Conservation (phyloP, 35 echinoderm and acorn worm species). For the Eucidaris tribuloides region DNA sequence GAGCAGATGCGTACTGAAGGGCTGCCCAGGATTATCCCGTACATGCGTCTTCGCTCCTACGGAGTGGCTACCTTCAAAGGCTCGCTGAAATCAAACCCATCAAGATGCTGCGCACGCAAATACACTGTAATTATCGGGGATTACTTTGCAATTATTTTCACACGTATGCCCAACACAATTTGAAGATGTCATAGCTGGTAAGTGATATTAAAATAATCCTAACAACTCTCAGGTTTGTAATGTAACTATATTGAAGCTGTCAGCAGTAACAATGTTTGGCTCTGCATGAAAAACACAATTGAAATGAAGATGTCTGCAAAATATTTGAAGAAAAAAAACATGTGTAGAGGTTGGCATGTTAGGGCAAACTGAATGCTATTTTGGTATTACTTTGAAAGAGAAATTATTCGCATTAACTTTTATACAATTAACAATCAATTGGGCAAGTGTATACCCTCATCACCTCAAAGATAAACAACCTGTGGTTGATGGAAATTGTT, state of each 20-base stretch:
- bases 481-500: no score
- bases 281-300: neutral
- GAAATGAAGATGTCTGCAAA: neutral
- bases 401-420: no score
- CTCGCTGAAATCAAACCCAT: constrained; percentile 64
- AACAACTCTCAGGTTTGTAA: neutral
- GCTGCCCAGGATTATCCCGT: constrained; percentile 49
- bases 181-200: neutral
- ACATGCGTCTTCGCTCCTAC: constrained; percentile 65
- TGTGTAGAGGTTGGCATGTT: no score
- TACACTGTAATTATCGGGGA: constrained; percentile 61
- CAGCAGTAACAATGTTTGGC: neutral
- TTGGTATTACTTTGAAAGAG: no score
- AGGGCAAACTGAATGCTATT: no score
- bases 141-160: neutral
- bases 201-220: neutral
- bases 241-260: neutral
- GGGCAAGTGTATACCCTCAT: no score
- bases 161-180: neutral
- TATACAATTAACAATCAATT: no score
- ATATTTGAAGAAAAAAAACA: no score
- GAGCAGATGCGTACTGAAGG: constrained; percentile 56
- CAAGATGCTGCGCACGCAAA: constrained; percentile 47
- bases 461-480: no score
- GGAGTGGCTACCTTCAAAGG: constrained; percentile 37